A percentile compares a stretch with the other conserved stretches of the same genome.
phyloP scores from a whole-genome alignment of 2,888 invertebrate species.

The Pristionchus maxplancki region DNA sequence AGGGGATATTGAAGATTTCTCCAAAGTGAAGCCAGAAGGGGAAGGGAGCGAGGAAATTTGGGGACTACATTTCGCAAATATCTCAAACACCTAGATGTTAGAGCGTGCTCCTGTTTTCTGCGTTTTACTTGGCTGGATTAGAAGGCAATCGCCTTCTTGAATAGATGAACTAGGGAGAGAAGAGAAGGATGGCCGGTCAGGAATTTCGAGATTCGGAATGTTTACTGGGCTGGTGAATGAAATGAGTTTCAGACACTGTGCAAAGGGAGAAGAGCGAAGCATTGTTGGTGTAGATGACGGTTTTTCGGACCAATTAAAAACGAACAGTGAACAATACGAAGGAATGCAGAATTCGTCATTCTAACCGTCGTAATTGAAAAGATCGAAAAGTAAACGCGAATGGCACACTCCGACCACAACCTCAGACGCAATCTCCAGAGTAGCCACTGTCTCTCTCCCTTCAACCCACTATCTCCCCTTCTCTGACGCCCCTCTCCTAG shows the following conservation, averaged over 20 bases:
- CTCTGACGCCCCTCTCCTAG: background rate
- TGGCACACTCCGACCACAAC: background rate
- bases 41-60: too few relatives aligned
- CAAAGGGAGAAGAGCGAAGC: background rate
- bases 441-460: conserved; percentile 19
- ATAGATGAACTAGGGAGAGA: too few relatives aligned
- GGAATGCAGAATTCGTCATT: too few relatives aligned
- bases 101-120: too few relatives aligned
- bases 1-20: background rate
- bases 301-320: background rate
- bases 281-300: background rate
- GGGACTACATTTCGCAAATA: background rate
- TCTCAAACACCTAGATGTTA: background rate
- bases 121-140: too few relatives aligned
- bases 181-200: too few relatives aligned
- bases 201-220: too few relatives aligned
- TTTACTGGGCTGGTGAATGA: too few relatives aligned
- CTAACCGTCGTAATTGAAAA: too few relatives aligned
- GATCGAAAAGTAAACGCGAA: too few relatives aligned
- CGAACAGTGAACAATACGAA: background rate
- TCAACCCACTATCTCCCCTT: background rate
- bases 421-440: background rate
- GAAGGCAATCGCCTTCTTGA: background rate
- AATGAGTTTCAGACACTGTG: background rate
- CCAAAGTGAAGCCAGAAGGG: too few relatives aligned